Conservation (phyloP, 1,140 invertebrate genomes). For the Carcinoscorpius rotundicauda region DNA sequence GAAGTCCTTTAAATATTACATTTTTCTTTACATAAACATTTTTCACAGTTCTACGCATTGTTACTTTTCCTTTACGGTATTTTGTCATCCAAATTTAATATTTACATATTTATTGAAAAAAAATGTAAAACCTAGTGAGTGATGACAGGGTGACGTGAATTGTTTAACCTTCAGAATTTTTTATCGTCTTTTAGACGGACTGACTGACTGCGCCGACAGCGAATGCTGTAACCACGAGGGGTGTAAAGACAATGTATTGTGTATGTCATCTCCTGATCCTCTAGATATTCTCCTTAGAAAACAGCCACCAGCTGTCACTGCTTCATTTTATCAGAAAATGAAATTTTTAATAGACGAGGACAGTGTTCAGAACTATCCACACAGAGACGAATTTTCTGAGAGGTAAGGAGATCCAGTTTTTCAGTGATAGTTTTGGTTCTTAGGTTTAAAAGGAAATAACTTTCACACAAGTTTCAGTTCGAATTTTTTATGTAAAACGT, state of each 20-base stretch:
- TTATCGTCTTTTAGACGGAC: constrained; percentile 57
- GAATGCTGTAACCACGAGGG: constrained; percentile 77
- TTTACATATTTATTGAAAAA: too few species aligned
- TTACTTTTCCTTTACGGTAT: too few species aligned
- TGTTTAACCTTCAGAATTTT: too few species aligned
- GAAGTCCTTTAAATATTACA: too few species aligned
- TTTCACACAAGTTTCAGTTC: too few species aligned
- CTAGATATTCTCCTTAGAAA: constrained; percentile 85
- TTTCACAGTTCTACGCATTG: too few species aligned
- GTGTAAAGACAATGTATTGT: constrained; percentile 74
- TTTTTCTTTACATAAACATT: too few species aligned
- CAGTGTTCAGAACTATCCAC: constrained; percentile 91
- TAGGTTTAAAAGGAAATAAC: neutral
- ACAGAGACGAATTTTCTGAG: constrained; percentile 88
- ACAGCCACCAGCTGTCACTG: constrained; percentile 87
- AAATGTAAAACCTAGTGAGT: too few species aligned
- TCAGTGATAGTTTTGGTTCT: neutral
- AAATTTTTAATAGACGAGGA: constrained; percentile 96
- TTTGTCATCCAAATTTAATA: too few species aligned
- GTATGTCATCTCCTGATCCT: constrained; percentile 81
- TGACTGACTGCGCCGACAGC: constrained; percentile 92
- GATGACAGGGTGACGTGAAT: too few species aligned
- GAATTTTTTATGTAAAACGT: too few species aligned
- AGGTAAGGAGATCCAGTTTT: constrained; percentile 51
- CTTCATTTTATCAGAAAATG: constrained; percentile 96